Evolutionary conservation across 2,113 vertebrate species (phyloP).

Genomic region (Ailurus styani): DNA sequence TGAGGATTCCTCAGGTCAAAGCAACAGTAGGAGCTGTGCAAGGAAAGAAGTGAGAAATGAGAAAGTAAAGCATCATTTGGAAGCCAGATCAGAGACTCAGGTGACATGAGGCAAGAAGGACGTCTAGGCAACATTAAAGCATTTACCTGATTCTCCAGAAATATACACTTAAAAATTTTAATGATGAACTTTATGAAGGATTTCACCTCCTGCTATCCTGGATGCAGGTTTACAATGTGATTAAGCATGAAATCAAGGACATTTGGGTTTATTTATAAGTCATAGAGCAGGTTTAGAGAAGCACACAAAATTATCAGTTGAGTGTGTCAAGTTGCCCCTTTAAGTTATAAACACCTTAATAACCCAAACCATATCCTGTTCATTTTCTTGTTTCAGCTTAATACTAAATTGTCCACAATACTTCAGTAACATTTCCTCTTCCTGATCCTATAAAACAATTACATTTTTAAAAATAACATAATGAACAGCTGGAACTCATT

Average conservation of each 20-base stretch:
- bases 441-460: background rate
- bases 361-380: background rate
- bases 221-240: background rate
- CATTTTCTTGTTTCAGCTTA: conserved; percentile 1
- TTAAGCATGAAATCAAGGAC: background rate
- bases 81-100: background rate
- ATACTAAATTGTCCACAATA: background rate
- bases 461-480: background rate
- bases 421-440: background rate
- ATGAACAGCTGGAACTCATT: background rate
- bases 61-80: background rate
- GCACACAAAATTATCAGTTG: background rate
- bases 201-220: background rate
- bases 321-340: background rate
- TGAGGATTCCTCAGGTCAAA: background rate
- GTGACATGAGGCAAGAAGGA: background rate
- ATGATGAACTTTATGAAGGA: background rate
- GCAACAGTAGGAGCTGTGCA: background rate
- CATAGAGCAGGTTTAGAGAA: background rate
- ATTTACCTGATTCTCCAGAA: background rate
- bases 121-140: background rate
- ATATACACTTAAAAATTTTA: background rate
- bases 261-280: background rate
- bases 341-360: background rate
- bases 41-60: background rate